Base-by-base conservation (phyloP, 1,140 invertebrate species). In the Trichomalopsis sarcophagae region DNA sequence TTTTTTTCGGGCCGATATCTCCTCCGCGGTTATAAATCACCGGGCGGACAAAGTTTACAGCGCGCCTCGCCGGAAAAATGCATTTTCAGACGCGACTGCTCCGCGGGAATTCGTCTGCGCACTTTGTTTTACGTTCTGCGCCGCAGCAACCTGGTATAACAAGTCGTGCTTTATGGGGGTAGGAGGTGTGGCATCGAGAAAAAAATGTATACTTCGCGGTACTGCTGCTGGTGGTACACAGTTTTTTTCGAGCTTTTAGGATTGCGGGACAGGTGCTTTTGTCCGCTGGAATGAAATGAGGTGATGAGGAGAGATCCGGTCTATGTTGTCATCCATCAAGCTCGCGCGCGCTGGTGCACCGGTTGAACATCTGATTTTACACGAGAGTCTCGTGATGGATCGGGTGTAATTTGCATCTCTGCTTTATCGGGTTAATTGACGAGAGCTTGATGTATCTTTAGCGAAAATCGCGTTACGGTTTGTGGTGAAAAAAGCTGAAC, bases 21-120 rank as follows among this genome's bases (percentile, higher is more conserved):
- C 23, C 75, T 81, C 40, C 40, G 36, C 13, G 62, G 40, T 68
- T 73, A 85, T 85, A 85, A 85, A 76, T 85, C 84, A 81, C 66
- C 6, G 33, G 14, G 33, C 14, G 21, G 77, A 17, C 27, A 78
- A 85, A 85, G 79, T 82, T 81, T 81, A 85, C 73, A 81, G 7
- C 73, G 14, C 55, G 50, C 76, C 71, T 85, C 17, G 33, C 79
- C 62, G 73, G 50, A 81, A 85, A 85, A 82, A 85, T 82, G 81
- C 74, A 85, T 85, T 81, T 81, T 81, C 78, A 69, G 69, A 81
- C 33, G 76, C 68, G 21, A 74, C 73, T 74, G 2, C 73, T 30
- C 33, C 75, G 27, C 27, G 40, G 36, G 73, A 21, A 40, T 75
- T n/a, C 73, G 14, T 40, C 36, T 5, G 9, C 33, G 14, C 73